A percentile compares a stretch with the other conserved stretches of the same genome.
These are phyloP conservation scores for Accipiter virgatus DNA, from an alignment of 2,113 vertebrate genomes.

Conservation along the genomic window DNA sequence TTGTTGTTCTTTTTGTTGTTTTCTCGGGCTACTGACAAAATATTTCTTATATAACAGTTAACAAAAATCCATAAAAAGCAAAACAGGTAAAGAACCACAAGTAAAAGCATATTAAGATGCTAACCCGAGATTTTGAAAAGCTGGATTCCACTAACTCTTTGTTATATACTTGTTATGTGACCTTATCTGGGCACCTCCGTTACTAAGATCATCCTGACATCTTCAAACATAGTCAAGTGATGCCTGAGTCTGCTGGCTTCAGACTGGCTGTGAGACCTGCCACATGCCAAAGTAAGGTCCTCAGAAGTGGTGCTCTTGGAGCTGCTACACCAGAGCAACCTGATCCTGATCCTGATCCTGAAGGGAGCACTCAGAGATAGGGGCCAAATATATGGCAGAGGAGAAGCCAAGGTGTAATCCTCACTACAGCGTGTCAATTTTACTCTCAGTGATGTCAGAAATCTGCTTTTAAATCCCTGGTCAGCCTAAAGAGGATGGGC, in stretches of 20 bases:
- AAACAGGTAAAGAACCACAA: neutral
- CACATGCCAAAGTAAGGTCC: neutral
- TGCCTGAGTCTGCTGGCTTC: neutral
- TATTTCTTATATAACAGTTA: neutral
- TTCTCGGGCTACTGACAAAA: neutral
- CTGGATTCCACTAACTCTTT: neutral
- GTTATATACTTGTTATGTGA: neutral
- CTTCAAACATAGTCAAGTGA: neutral
- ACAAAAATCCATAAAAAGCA: neutral
- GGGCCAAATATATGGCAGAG: neutral
- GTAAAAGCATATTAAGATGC: neutral
- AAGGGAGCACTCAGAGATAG: neutral
- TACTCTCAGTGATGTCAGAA: neutral
- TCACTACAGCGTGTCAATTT: neutral
- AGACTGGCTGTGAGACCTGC: neutral
- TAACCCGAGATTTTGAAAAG: neutral
- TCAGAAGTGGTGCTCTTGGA: neutral
- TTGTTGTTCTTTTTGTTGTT: neutral
- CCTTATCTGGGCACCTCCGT: neutral
- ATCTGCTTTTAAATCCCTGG: neutral
- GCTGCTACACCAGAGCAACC: neutral
- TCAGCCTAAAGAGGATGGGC: neutral
- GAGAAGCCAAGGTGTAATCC: neutral
- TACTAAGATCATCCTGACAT: neutral
- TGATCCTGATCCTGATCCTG: neutral